Conservation (phyloP, 2,797 vertebrate genomes). For the Thamnophis elegans region DNA sequence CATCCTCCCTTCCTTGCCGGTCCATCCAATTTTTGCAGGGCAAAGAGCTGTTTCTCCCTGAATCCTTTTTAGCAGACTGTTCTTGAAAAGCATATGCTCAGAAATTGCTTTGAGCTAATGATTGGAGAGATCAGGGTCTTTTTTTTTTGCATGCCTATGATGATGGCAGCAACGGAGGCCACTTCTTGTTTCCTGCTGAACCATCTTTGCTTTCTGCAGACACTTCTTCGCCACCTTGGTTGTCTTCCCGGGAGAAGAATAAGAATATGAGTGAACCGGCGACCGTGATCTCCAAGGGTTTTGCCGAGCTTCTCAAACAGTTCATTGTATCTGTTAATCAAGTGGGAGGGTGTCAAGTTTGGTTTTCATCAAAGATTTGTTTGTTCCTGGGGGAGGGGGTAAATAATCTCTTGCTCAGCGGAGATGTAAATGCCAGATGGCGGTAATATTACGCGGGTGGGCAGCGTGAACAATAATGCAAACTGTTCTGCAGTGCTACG, state of each 20-base stretch:
- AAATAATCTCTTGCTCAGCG: neutral
- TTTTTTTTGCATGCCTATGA: neutral
- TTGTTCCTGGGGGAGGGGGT: neutral
- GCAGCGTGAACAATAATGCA: neutral
- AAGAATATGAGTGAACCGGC: neutral
- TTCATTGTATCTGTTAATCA: neutral
- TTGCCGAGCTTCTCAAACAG: neutral
- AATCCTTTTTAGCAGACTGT: neutral
- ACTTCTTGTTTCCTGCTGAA: neutral
- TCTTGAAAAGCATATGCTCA: neutral
- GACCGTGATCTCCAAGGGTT: neutral
- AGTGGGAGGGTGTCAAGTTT: constrained; percentile 4
- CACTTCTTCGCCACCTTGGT: neutral
- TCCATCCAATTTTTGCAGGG: neutral
- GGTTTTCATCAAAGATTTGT: neutral
- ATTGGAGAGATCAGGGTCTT: neutral
- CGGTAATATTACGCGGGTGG: neutral
- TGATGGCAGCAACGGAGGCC: neutral
- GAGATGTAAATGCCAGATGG: neutral
- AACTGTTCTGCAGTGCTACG: neutral
- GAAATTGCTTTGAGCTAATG: constrained; percentile 3
- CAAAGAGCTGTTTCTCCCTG: neutral
- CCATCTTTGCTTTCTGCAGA: neutral
- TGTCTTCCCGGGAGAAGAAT: neutral
- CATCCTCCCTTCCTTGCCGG: too few species aligned